These are phyloP conservation scores for Nestor notabilis DNA, from an alignment of 2,113 vertebrate genomes.

Conservation along the genomic window DNA sequence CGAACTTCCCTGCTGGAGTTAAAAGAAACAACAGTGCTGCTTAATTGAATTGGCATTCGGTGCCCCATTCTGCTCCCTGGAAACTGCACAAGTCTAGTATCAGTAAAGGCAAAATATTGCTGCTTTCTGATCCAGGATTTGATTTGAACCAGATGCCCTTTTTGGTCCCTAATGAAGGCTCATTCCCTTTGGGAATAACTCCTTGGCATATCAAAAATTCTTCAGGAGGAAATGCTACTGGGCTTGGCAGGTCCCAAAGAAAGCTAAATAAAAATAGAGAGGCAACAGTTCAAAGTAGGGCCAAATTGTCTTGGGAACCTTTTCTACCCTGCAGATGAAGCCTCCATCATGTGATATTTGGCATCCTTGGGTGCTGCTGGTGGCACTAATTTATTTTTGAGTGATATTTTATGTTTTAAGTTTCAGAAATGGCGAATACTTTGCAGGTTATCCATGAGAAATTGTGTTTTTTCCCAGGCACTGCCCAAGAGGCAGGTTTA, in stretches of 20 bases:
- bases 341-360: background rate
- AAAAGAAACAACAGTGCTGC: background rate
- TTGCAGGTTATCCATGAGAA: background rate
- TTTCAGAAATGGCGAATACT: background rate
- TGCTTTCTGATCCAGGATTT: background rate
- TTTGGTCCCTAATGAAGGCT: background rate
- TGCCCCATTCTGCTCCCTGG: background rate
- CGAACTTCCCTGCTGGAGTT: background rate
- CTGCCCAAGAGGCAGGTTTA: background rate
- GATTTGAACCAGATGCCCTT: conserved; percentile 51
- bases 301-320: background rate
- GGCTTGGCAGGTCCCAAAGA: background rate
- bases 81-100: background rate
- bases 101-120: conserved; percentile 14
- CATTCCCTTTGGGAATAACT: conserved; percentile 1
- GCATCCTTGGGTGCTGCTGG: background rate
- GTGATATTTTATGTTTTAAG: background rate
- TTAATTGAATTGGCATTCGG: conserved; percentile 43
- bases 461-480: background rate
- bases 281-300: background rate
- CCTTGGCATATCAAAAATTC: background rate
- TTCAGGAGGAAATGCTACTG: conserved; percentile 19
- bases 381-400: background rate
- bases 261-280: background rate
- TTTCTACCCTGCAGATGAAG: background rate